Base-by-base conservation (phyloP, 2,888 invertebrate species). In the Aproaerema taeniolella region DNA sequence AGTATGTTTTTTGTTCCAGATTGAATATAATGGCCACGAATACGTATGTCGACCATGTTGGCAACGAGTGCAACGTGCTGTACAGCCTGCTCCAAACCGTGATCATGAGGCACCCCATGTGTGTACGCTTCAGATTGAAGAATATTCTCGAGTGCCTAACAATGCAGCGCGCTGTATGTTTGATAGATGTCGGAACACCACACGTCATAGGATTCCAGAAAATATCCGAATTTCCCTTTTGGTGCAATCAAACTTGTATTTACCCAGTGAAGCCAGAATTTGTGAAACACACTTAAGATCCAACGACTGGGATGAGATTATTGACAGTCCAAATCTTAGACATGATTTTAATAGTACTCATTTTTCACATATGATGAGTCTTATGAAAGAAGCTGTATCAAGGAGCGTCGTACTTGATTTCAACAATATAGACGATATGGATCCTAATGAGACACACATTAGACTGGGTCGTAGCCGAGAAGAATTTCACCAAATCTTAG, bases 261-360 rank as follows among this genome's bases (percentile, higher is more conserved):
- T 26, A 26, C 26, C 26, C n/a, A n/a, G n/a, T n/a, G n/a, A n/a
- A n/a, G 20, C 20, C 20, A 20, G 20, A 20, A 20, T 20, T 6
- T 20, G 20, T 20, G 20, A 20, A 6, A 7, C 20, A 6, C 20
- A 20, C 7, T 20, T 20, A 20, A 20, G 5, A 20, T 20, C 20
- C 5, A 20, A 20, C 4, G 20, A 20, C 7, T 20, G 20, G 20
- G 20, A 20, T 4, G 20, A 20, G 7, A 4, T 33, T 12, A 28
- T 42, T 29, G 41, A 42, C 29, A 42, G 42, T 26, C 38, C 38
- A 13, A 42, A 38, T 38, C 41, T 42, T 13, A 37, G 37, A 16
- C 41, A 42, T 33, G 41, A 41, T 37, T 41, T 41, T 26, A 20
- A 20, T 20, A 20, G 20, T 7, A 20, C 20, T 20, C 20, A 20